Conservation (phyloP, 2,113 vertebrate genomes). For the Seriola dumerili region DNA sequence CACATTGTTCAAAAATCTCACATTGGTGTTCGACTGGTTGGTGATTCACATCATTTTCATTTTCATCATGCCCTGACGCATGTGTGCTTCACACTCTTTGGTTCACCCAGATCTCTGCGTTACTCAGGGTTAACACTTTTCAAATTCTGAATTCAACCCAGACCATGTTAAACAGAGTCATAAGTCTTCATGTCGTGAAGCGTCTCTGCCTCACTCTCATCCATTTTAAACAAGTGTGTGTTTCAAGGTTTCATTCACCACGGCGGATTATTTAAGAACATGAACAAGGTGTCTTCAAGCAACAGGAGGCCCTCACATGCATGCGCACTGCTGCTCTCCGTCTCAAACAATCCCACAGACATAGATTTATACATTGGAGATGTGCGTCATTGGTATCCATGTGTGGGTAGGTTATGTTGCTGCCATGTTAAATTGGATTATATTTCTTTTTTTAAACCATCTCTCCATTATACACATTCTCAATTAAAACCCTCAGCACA, state of each 20-base stretch:
- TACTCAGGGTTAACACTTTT: not conserved
- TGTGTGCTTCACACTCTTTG: not conserved
- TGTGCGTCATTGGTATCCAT: conserved; percentile 47
- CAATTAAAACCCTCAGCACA: conserved; percentile 35
- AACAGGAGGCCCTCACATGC: not conserved
- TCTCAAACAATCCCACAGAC: conserved; percentile 36
- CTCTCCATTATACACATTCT: not conserved
- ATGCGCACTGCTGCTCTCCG: conserved; percentile 4
- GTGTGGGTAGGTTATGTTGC: conserved; percentile 61
- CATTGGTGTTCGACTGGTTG: not conserved
- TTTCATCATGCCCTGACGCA: not conserved
- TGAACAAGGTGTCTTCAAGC: conserved; percentile 4
- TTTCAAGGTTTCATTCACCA: conserved; percentile 23
- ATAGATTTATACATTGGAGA: conserved; percentile 13
- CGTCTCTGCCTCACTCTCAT: not conserved
- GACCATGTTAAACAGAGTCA: not conserved
- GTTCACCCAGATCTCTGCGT: not conserved
- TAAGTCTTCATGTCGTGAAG: not conserved
- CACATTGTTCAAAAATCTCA: not conserved
- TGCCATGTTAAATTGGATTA: conserved; percentile 63
- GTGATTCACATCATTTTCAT: conserved; percentile 9
- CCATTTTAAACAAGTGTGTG: conserved; percentile 12
- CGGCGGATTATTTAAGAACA: conserved; percentile 26
- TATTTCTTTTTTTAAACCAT: conserved; percentile 42
- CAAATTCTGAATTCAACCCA: not conserved